Percentiles rank a stretch among this genome's conserved stretches.
Evolutionary conservation across 2,797 vertebrate species (phyloP).

Genomic region (Lophius americanus): DNA sequence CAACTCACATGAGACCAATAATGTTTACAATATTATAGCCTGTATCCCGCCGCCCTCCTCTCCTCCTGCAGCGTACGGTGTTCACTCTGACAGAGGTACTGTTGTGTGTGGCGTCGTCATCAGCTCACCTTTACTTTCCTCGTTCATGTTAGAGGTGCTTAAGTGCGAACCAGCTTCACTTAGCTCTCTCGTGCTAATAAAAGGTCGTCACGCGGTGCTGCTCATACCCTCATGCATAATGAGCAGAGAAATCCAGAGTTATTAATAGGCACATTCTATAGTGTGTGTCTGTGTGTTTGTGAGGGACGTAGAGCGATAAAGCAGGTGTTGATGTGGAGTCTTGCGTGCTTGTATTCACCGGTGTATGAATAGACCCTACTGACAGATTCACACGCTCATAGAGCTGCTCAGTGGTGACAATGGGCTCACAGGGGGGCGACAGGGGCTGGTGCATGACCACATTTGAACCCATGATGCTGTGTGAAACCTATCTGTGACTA

Average conservation of each 20-base stretch:
- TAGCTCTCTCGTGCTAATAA: constrained; percentile 50
- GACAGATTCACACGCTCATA: constrained; percentile 47
- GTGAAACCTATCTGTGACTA: constrained; percentile 12
- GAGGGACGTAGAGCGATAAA: constrained; percentile 18
- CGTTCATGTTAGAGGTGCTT: constrained; percentile 5
- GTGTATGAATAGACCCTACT: constrained; percentile 62
- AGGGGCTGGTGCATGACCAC: not conserved
- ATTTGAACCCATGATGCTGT: constrained; percentile 30
- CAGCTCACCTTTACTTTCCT: constrained; percentile 8
- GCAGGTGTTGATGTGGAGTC: constrained; percentile 51
- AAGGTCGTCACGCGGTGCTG: constrained; percentile 49
- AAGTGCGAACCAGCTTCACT: constrained; percentile 24
- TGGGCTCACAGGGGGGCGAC: constrained; percentile 2
- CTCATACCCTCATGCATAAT: constrained; percentile 34
- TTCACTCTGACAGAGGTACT: constrained; percentile 1
- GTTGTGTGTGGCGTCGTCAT: constrained; percentile 3
- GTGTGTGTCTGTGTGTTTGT: constrained; percentile 16
- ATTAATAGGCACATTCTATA: constrained; percentile 49
- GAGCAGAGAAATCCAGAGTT: constrained; percentile 45
- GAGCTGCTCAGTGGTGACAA: constrained; percentile 31
- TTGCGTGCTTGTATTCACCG: constrained; percentile 35
- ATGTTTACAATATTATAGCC: constrained; percentile 33
- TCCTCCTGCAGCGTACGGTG: constrained; percentile 1
- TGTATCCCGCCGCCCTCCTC: not conserved
- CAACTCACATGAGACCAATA: constrained; percentile 60